Conservation (phyloP, 2,888 invertebrate species). For the Dioctria rufipes region DNA sequence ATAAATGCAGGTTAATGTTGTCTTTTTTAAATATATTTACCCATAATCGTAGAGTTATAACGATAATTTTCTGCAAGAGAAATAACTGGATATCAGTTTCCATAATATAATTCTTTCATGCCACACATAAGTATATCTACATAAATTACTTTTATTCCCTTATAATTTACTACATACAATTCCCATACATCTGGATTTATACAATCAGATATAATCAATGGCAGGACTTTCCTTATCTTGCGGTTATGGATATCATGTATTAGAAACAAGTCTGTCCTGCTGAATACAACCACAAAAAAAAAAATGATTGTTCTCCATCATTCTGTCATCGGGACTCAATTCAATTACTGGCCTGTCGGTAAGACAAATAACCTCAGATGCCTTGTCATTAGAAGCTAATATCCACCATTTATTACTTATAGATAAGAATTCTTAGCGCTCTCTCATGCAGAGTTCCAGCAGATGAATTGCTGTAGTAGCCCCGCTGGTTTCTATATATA, state of each 20-base stretch:
- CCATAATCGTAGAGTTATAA: too few species aligned
- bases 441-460: constrained; percentile 9
- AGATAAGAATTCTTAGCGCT: constrained; percentile 53
- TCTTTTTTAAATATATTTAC: too few species aligned
- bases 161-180: neutral
- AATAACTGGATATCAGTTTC: too few species aligned
- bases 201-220: constrained; percentile 29
- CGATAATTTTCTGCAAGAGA: too few species aligned
- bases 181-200: neutral
- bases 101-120: too few species aligned
- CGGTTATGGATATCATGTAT: constrained; percentile 17
- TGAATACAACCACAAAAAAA: constrained; percentile 22
- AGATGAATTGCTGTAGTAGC: constrained; percentile 11
- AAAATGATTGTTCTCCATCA: constrained; percentile 55
- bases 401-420: constrained; percentile 57
- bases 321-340: constrained; percentile 57
- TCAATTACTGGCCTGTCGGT: constrained; percentile 59
- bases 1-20: too few species aligned
- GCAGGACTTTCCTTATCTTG: constrained; percentile 29
- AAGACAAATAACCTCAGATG: constrained; percentile 57
- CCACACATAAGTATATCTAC: too few species aligned
- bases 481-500: neutral
- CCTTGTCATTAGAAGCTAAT: constrained; percentile 57
- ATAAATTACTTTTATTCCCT: too few species aligned
- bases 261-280: neutral